Evolutionary conservation across 2,888 invertebrate species (phyloP), one percentile per base, ranked within the genome.

Genomic region (Sipunculus nudus): DNA sequence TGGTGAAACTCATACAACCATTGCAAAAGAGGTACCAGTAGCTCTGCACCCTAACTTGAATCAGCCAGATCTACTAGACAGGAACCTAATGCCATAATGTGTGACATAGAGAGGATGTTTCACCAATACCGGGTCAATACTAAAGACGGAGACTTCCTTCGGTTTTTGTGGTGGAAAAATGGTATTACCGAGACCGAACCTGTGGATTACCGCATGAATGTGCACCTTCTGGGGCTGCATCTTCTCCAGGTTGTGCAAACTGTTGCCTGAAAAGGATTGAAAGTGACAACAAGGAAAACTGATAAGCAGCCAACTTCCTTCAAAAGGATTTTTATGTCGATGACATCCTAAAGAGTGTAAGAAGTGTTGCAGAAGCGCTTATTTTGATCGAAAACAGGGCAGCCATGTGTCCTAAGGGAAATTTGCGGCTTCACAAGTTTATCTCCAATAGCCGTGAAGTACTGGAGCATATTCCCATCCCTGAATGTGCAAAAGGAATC

Each of bases 61-160:
- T n/a, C n/a, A n/a, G n/a, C n/a, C n/a, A n/a, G n/a, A n/a, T n/a
- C n/a, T n/a, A n/a, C n/a, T 31, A 26, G 61, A 10, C 8, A 65
- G n/a, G 56, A 63, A 26, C 31, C 40, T 19, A 19, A 61, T 16
- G 62, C 66, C 5, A 19, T 65, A 10, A 48, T 53, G 16, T 58
- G 63, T 28, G 65, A 67, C 41, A 55, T 69, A n/a, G 63, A 67
- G 38, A 25, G 35, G 2, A 69, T 69, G 62, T 67, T 64, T 49
- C 55, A 62, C 23, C 53, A 59, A 23, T 54, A 64, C 21, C 10
- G 6, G 1, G 65, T 69, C 0, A n/a, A 41, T 13, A 16, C 10
- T 16, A n/a, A 29, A 10, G 60, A 67, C 31, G 29, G 50, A 29
- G 54, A 61, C 21, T 61, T 50, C 25, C 29, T 58, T 3, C n/a